These are phyloP conservation scores for Acanthosoma haemorrhoidale DNA, from an alignment of 2,888 invertebrate genomes.

Conservation along the genomic window DNA sequence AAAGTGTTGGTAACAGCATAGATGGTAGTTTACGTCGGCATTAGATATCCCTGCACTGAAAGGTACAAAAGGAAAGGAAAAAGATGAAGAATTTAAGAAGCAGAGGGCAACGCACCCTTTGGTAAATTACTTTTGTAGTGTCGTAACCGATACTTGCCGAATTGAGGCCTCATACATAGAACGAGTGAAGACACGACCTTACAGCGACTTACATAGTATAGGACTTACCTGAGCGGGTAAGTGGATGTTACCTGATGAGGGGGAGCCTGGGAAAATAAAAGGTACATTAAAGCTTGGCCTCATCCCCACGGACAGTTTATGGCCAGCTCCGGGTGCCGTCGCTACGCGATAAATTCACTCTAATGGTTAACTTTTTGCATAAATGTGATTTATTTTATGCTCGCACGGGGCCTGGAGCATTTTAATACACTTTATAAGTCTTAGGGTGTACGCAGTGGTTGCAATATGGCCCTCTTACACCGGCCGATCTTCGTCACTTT, in stretches of 20 bases:
- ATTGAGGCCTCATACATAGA: too few relatives aligned
- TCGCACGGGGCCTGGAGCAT: conserved; percentile 35
- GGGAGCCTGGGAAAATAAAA: conserved; percentile 6
- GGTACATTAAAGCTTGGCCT: not conserved
- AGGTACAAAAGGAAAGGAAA: too few relatives aligned
- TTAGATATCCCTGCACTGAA: too few relatives aligned
- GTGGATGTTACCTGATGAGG: not conserved
- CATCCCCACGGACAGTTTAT: not conserved
- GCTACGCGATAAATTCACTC: conserved; percentile 34
- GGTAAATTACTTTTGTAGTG: too few relatives aligned
- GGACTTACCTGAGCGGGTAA: too few relatives aligned
- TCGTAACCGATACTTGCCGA: too few relatives aligned
- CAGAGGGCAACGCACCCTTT: too few relatives aligned
- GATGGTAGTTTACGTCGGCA: too few relatives aligned
- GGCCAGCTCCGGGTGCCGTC: conserved; percentile 23
- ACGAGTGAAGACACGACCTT: too few relatives aligned
- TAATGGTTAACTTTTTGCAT: conserved; percentile 39
- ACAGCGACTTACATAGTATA: too few relatives aligned
- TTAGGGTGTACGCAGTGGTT: not conserved
- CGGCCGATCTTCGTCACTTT: conserved; percentile 16
- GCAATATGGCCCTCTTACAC: not conserved
- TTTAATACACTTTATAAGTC: conserved; percentile 38
- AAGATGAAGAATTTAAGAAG: too few relatives aligned
- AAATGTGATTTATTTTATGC: conserved; percentile 39
- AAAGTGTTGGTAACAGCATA: too few relatives aligned